phyloP scores from a whole-genome alignment of 1,140 invertebrate genomes.

The Danaus melanippus region DNA sequence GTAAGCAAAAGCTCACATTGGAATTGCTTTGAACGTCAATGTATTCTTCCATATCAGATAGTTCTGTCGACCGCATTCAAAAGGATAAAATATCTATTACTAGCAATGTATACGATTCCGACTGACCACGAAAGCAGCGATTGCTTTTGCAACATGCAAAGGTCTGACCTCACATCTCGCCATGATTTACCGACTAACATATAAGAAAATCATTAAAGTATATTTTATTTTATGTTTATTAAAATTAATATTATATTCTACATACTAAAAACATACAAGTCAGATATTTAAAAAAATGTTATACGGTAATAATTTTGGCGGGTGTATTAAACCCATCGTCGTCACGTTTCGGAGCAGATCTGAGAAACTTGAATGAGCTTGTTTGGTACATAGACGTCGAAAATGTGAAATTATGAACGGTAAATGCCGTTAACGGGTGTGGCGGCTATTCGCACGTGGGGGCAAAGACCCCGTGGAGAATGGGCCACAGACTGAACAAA shows the following conservation, averaged over 20 bases:
- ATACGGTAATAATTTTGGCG: no score
- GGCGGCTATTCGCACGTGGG: conserved; percentile 51
- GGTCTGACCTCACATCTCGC: conserved; percentile 16
- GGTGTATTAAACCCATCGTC: no score
- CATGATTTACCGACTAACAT: conserved; percentile 11
- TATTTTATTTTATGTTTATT: neutral
- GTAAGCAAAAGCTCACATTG: conserved; percentile 20
- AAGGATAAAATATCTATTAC: conserved; percentile 26
- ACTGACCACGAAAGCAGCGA: conserved; percentile 22
- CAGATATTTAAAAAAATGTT: no score
- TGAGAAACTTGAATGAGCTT: conserved; percentile 15
- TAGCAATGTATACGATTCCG: conserved; percentile 16
- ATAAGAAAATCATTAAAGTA: neutral
- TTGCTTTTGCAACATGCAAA: conserved; percentile 23
- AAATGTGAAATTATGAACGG: conserved; percentile 30
- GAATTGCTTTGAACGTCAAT: conserved; percentile 23
- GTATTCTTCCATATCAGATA: conserved; percentile 25
- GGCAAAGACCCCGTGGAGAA: conserved; percentile 42
- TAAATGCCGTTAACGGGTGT: conserved; percentile 50
- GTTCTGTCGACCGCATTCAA: conserved; percentile 20
- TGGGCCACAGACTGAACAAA: conserved; percentile 28
- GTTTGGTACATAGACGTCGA: conserved; percentile 18
- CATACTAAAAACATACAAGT: no score
- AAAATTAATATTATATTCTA: neutral
- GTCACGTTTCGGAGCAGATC: conserved; percentile 2